Conservation (phyloP, 2,797 vertebrate species). For the Xyrichtys novacula region DNA sequence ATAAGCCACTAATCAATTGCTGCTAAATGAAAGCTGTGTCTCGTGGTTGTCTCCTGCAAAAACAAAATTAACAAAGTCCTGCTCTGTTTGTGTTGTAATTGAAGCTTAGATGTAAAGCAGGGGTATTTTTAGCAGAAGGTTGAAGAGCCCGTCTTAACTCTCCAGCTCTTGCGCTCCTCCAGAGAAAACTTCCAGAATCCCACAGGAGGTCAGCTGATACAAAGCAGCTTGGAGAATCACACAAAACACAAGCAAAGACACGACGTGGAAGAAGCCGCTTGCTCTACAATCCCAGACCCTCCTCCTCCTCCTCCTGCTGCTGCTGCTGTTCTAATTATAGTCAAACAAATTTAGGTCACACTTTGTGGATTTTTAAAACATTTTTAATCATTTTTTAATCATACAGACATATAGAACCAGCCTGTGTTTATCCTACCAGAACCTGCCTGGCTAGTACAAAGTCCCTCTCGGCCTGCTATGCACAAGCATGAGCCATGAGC, state of each 20-base stretch:
- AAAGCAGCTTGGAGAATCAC: slow-evolving; percentile 50
- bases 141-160: slow-evolving; percentile 44
- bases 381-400: slow-evolving; percentile 7
- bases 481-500: slow-evolving; percentile 69
- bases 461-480: slow-evolving; percentile 73
- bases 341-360: slow-evolving; percentile 25
- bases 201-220: slow-evolving; percentile 68
- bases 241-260: slow-evolving; percentile 16
- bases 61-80: slow-evolving; percentile 34
- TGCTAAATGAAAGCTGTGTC: neutral
- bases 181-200: slow-evolving; percentile 70
- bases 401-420: slow-evolving; percentile 39
- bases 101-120: slow-evolving; percentile 39
- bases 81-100: slow-evolving; percentile 42
- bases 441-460: slow-evolving; percentile 69
- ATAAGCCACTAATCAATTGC: neutral
- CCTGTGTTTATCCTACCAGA: slow-evolving; percentile 55
- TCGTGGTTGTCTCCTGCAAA: slow-evolving; percentile 10
- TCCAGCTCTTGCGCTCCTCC: slow-evolving; percentile 47
- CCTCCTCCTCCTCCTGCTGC: neutral
- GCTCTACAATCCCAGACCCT: neutral
- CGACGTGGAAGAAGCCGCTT: neutral
- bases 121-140: slow-evolving; percentile 63
- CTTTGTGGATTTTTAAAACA: neutral
- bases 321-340: neutral